Conservation (phyloP, 92 coral and sea anemone genomes). For the Epizoanthus rinbou region DNA sequence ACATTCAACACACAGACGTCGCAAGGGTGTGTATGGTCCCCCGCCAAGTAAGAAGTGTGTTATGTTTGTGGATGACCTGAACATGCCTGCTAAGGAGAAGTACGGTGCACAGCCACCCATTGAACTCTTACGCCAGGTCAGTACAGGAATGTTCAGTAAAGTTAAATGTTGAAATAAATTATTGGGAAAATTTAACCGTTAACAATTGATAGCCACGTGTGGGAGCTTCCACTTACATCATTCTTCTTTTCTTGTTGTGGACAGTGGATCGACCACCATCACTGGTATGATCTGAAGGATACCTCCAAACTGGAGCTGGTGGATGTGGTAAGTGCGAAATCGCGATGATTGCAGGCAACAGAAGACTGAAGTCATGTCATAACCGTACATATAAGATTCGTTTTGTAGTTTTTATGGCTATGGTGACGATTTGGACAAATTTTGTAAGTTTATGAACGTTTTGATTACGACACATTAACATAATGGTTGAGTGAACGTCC, state of each 20-base stretch:
- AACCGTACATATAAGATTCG: too few relatives aligned
- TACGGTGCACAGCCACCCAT: conserved; percentile 99
- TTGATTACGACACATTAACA: too few relatives aligned
- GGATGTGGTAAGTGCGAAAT: conserved; percentile 74
- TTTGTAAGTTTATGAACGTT: too few relatives aligned
- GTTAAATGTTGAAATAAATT: too few relatives aligned
- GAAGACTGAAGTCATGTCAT: too few relatives aligned
- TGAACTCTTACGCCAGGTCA: conserved; percentile 91
- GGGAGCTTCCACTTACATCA: neutral
- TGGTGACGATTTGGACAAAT: too few relatives aligned
- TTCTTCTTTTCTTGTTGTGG: neutral
- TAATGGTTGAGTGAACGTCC: too few relatives aligned
- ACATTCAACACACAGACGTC: conserved; percentile 68
- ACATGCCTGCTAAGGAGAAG: conserved; percentile 98
- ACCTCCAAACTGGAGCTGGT: conserved; percentile 92
- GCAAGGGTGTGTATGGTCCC: conserved; percentile 98
- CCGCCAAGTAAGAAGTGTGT: conserved; percentile 99
- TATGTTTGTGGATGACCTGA: conserved; percentile 97
- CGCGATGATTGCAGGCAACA: neutral
- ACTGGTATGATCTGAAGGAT: conserved; percentile 98
- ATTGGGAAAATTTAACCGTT: too few relatives aligned
- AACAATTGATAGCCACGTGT: neutral
- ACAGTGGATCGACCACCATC: conserved; percentile 91
- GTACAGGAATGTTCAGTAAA: neutral
- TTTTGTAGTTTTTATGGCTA: too few relatives aligned